Conservation (phyloP, 2,888 invertebrate genomes). For the Mythimna vitellina region DNA sequence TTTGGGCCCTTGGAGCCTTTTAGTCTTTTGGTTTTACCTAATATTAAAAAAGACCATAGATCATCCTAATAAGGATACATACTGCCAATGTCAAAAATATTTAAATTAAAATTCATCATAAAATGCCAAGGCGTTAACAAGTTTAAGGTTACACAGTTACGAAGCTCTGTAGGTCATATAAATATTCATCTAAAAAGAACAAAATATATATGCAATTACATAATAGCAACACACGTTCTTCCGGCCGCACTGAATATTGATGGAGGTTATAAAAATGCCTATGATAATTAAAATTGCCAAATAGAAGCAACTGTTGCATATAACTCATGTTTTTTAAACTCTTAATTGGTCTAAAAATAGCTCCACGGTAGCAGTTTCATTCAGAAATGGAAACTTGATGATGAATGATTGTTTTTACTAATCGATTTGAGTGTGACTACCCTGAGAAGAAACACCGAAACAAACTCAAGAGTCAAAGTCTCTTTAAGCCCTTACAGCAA, state of each 20-base stretch:
- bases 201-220: slow-evolving; percentile 30
- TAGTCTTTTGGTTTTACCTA: background rate
- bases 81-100: slow-evolving; percentile 1
- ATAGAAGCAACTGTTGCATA: background rate
- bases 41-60: background rate
- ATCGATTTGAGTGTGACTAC: too few relatives aligned
- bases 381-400: background rate
- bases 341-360: slow-evolving; percentile 17
- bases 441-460: too few relatives aligned
- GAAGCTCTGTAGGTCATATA: slow-evolving; percentile 43
- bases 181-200: slow-evolving; percentile 35
- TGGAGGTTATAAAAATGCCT: slow-evolving; percentile 19
- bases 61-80: background rate
- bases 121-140: slow-evolving; percentile 53
- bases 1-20: too few relatives aligned
- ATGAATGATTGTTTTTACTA: background rate
- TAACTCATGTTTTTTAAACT: background rate
- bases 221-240: slow-evolving; percentile 32
- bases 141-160: slow-evolving; percentile 36
- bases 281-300: slow-evolving; percentile 3
- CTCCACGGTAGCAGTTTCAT: background rate
- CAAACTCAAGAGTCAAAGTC: too few relatives aligned
- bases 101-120: background rate
- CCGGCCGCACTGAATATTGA: slow-evolving; percentile 36
- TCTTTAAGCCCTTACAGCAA: too few relatives aligned